Percentiles rank a stretch among this genome's conserved stretches.
phyloP scores from a whole-genome alignment of 2,888 invertebrate species.

The Entomobrya proxima region DNA sequence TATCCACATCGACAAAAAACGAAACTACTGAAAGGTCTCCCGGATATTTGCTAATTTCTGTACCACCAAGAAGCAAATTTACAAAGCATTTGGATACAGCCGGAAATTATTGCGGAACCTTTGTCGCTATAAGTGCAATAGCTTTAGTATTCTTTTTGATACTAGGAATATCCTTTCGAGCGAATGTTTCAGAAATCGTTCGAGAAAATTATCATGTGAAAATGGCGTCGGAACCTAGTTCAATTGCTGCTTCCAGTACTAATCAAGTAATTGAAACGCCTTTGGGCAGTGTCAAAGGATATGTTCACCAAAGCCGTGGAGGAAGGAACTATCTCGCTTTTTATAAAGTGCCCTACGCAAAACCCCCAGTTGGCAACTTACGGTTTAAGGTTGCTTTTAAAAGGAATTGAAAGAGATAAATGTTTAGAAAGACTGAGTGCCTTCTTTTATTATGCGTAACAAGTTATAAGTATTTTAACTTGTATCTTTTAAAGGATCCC shows the following conservation, averaged over 20 bases:
- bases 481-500: constrained; percentile 62
- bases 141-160: constrained; percentile 32
- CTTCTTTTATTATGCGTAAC: no score
- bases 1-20: neutral
- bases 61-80: constrained; percentile 13
- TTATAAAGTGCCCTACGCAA: constrained; percentile 70
- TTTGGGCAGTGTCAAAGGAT: constrained; percentile 52
- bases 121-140: constrained; percentile 38
- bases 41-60: constrained; percentile 43
- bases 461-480: no score
- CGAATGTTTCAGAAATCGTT: constrained; percentile 22
- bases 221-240: neutral
- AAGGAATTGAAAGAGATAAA: neutral
- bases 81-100: neutral
- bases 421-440: no score
- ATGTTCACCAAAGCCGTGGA: constrained; percentile 42
- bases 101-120: constrained; percentile 18
- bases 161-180: constrained; percentile 31
- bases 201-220: neutral
- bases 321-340: constrained; percentile 61
- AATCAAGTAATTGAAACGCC: constrained; percentile 43
- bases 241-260: no score
- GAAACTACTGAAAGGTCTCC: neutral
- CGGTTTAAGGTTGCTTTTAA: constrained; percentile 63
- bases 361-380: constrained; percentile 55